Evolutionary conservation across 1,140 invertebrate genomes (phyloP), one percentile per base, ranked within the genome.

Genomic region (Drosophila virilis): DNA sequence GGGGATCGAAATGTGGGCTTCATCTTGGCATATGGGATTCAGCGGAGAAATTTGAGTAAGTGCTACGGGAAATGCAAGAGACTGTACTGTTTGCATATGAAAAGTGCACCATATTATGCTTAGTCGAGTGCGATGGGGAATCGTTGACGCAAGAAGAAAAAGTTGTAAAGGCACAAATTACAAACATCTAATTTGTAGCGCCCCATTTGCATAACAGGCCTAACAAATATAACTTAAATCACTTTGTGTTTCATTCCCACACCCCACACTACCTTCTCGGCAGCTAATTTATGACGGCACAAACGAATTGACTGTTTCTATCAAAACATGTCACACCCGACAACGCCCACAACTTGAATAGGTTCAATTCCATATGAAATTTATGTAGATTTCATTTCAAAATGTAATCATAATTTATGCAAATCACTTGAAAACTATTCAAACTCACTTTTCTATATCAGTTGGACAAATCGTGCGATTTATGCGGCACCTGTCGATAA

Each of bases 351-450:
- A 46, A 51, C 10, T 62, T 17, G 45, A 46, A 55, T 46, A 58
- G 51, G 17, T 48, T 45, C 45, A 50, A 60, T 65, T 28, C n/a
- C 17, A 60, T 65, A 45, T 43, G 32, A 33, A 60, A 57, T 69
- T 62, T 70, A 70, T 70, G 59, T 61, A 57, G 52, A 70, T 58
- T 74, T 58, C 12, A 28, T 71, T 71, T 59, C 6, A 43, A 65
- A 74, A 68, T 55, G 50, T 33, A 69, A 60, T 45, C 48, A 72
- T 88, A 88, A 88, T 83, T 88, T 81, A 88, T 88, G 79, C 69
- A 88, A 89, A 88, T 89, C 66, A 73, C 66, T 79, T 80, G 58
- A 83, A 83, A 86, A 74, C 60, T 72, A 82, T 81, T 78, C 68
- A 86, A 86, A 89, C 83, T 83, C 69, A 88, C 83, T 70, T 58